phyloP scores from a whole-genome alignment of 2,113 vertebrate species.

The Desmodus rotundus region DNA sequence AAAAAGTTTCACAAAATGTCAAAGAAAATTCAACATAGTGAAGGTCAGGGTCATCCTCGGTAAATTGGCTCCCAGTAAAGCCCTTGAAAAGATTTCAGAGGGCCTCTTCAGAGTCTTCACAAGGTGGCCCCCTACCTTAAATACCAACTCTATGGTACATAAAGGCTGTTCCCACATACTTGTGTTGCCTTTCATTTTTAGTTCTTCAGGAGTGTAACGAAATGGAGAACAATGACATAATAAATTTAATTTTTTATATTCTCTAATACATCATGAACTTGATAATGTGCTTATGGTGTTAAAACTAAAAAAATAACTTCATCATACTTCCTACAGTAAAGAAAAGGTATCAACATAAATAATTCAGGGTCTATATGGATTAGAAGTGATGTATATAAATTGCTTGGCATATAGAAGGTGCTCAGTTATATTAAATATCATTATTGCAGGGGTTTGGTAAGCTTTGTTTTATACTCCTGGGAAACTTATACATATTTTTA shows the following conservation, averaged over 20 bases:
- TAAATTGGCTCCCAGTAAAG: not conserved
- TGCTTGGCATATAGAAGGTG: not conserved
- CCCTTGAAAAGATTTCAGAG: not conserved
- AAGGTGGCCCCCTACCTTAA: not conserved
- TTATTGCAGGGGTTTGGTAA: not conserved
- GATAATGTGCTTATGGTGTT: not conserved
- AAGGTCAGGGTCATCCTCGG: not conserved
- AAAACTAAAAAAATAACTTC: not conserved
- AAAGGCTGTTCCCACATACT: not conserved
- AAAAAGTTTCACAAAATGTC: not conserved
- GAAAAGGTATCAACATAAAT: not conserved
- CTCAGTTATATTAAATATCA: not conserved
- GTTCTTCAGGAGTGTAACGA: not conserved
- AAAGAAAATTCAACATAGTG: not conserved
- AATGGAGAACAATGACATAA: not conserved
- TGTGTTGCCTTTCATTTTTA: not conserved
- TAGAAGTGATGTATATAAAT: not conserved
- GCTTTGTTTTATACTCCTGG: not conserved
- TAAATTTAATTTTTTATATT: not conserved
- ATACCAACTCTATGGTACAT: not conserved
- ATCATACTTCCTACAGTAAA: not conserved
- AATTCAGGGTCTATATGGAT: not conserved
- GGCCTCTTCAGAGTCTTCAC: not conserved
- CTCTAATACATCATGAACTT: not conserved
- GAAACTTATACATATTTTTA: not conserved